Evolutionary conservation across 2,888 invertebrate species (phyloP).

Genomic region (Sceliomorpha sp.): DNA sequence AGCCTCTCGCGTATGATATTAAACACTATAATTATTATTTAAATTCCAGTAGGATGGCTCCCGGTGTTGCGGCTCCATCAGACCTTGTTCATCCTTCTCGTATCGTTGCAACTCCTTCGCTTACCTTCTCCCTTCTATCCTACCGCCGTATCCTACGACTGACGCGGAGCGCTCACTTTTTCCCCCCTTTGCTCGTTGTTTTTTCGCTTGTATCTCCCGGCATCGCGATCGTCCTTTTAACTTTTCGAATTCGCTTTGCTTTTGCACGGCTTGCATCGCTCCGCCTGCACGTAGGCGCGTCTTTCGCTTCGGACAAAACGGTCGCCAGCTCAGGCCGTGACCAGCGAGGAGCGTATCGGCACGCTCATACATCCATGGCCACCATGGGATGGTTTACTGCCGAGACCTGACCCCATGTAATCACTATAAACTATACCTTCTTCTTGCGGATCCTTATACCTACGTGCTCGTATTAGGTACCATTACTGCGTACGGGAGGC

Average conservation of each 20-base stretch:
- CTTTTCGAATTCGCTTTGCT: constrained; percentile 75
- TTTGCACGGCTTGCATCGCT: constrained; percentile 63
- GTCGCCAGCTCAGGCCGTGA: constrained; percentile 59
- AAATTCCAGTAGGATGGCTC: constrained; percentile 80
- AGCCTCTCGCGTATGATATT: constrained; percentile 73
- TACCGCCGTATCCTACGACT: constrained; percentile 37
- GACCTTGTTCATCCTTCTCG: constrained; percentile 54
- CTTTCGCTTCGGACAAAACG: constrained; percentile 56
- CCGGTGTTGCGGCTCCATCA: constrained; percentile 74
- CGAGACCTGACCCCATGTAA: constrained; percentile 79
- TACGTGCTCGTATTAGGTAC: constrained; percentile 77
- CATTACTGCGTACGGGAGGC: constrained; percentile 70
- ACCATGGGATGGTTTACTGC: constrained; percentile 79
- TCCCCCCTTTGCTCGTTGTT: constrained; percentile 17
- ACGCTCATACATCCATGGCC: constrained; percentile 71
- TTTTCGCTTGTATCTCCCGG: constrained; percentile 38
- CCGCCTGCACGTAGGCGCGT: constrained; percentile 72
- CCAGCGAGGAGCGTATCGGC: constrained; percentile 48
- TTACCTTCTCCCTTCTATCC: constrained; percentile 35
- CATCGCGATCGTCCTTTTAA: constrained; percentile 69
- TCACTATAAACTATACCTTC: constrained; percentile 80
- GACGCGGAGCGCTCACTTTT: constrained; percentile 38
- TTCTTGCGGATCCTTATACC: constrained; percentile 65
- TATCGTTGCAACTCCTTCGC: constrained; percentile 36
- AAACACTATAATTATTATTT: constrained; percentile 80